phyloP scores from a whole-genome alignment of 2,888 invertebrate species.

The Hermaeophaga mercurialis region DNA sequence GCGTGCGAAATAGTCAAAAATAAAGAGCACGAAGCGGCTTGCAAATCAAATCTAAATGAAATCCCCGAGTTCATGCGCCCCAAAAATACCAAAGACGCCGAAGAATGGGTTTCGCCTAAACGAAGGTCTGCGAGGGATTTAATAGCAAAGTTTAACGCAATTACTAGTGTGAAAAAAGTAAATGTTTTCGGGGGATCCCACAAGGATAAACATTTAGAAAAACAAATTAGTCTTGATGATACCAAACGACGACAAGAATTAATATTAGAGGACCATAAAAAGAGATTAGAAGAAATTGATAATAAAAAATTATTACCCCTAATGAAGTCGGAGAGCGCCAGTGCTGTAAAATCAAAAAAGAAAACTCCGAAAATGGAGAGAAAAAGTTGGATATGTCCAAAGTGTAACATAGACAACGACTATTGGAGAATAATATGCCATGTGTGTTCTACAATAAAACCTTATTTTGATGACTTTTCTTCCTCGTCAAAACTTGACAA shows the following conservation, averaged over 20 bases:
- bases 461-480: slow-evolving; percentile 1
- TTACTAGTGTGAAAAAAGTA: slow-evolving; percentile 64
- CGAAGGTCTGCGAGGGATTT: slow-evolving; percentile 60
- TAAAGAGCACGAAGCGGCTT: slow-evolving; percentile 40
- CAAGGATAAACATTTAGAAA: slow-evolving; percentile 51
- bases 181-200: slow-evolving; percentile 58
- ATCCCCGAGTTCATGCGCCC: slow-evolving; percentile 57
- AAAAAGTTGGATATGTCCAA: not conserved
- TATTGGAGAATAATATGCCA: slow-evolving; percentile 6
- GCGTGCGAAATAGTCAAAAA: slow-evolving; percentile 73
- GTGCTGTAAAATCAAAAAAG: slow-evolving; percentile 48
- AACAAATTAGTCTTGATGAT: slow-evolving; percentile 46
- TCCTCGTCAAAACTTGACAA: not conserved
- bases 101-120: slow-evolving; percentile 51
- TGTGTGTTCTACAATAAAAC: slow-evolving; percentile 3
- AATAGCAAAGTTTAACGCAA: slow-evolving; percentile 68
- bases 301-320: slow-evolving; percentile 44
- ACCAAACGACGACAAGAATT: slow-evolving; percentile 45
- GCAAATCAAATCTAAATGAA: slow-evolving; percentile 42
- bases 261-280: slow-evolving; percentile 46
- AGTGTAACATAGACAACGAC: slow-evolving; percentile 1
- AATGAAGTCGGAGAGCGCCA: slow-evolving; percentile 56
- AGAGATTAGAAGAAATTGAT: slow-evolving; percentile 48
- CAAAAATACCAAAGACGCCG: slow-evolving; percentile 47
- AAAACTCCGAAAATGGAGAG: slow-evolving; percentile 35